Percentiles rank a stretch among this genome's conserved stretches.
Evolutionary conservation across 2,888 invertebrate genomes (phyloP).

Genomic region (Oxyscelio sp.): DNA sequence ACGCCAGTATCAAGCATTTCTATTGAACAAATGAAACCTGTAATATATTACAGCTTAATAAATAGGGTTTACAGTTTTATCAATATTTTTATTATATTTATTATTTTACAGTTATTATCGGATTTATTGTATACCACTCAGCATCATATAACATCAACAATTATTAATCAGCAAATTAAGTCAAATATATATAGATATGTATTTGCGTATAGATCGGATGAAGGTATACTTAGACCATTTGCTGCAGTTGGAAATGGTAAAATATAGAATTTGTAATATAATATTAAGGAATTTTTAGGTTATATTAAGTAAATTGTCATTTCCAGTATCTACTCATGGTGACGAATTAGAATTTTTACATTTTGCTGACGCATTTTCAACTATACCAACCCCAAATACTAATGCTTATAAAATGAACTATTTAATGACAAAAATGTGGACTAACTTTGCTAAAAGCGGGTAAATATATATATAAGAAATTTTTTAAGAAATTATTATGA

Average conservation of each 20-base stretch:
- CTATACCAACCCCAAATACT: constrained; percentile 84
- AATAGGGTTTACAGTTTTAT: not conserved
- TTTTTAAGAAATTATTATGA: too few relatives aligned
- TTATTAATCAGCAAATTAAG: constrained; percentile 77
- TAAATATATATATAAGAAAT: too few relatives aligned
- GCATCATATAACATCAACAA: constrained; percentile 75
- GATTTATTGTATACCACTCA: constrained; percentile 79
- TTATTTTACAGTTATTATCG: constrained; percentile 78
- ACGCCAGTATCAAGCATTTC: constrained; percentile 18
- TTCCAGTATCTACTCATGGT: constrained; percentile 87
- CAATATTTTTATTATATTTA: not conserved
- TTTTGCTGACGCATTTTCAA: constrained; percentile 84
- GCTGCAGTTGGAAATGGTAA: constrained; percentile 45
- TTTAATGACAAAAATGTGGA: constrained; percentile 88
- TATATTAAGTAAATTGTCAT: too few relatives aligned
- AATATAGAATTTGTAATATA: not conserved
- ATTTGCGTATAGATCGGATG: constrained; percentile 77
- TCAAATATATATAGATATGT: constrained; percentile 83
- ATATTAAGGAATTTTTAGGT: not conserved
- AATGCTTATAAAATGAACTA: constrained; percentile 85
- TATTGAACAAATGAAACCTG: constrained; percentile 30
- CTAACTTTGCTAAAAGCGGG: constrained; percentile 89
- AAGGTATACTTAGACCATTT: constrained; percentile 42
- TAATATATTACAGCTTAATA: constrained; percentile 6
- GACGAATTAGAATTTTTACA: constrained; percentile 89